These are phyloP conservation scores for Tetropium fuscum DNA, from an alignment of 2,888 invertebrate genomes.

Conservation along the genomic window DNA sequence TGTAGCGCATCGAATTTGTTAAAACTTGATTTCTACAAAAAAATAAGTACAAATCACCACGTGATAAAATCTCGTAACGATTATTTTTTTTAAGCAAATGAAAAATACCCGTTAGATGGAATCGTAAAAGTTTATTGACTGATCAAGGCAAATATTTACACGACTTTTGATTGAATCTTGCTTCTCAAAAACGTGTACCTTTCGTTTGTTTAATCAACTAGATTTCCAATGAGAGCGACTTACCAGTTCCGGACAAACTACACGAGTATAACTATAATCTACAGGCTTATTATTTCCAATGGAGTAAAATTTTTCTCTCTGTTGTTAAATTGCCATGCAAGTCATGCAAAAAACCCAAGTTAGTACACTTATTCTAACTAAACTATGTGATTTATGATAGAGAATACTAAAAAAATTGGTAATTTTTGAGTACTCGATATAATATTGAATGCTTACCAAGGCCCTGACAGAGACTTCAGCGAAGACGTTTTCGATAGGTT, in stretches of 20 bases:
- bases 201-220: not conserved
- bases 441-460: constrained; percentile 69
- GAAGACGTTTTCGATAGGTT: constrained; percentile 66
- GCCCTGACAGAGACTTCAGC: constrained; percentile 72
- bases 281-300: constrained; percentile 39
- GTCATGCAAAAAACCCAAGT: constrained; percentile 41
- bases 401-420: not conserved
- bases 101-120: too few relatives aligned
- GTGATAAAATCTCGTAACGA: not conserved
- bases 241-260: constrained; percentile 44
- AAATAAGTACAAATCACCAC: constrained; percentile 25
- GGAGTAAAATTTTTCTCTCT: constrained; percentile 56
- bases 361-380: constrained; percentile 11
- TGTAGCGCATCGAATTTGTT: constrained; percentile 80
- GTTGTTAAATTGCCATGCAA: constrained; percentile 52
- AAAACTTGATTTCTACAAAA: constrained; percentile 79
- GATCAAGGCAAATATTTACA: too few relatives aligned
- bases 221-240: constrained; percentile 28
- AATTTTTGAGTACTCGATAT: constrained; percentile 11
- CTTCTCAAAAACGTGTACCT: not conserved
- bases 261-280: constrained; percentile 37
- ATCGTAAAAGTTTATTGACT: too few relatives aligned
- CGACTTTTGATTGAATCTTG: not conserved
- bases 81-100: not conserved
- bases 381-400: too few relatives aligned